These are phyloP conservation scores for Cuculus canorus DNA, from an alignment of 2,797 vertebrate species.

Conservation along the genomic window DNA sequence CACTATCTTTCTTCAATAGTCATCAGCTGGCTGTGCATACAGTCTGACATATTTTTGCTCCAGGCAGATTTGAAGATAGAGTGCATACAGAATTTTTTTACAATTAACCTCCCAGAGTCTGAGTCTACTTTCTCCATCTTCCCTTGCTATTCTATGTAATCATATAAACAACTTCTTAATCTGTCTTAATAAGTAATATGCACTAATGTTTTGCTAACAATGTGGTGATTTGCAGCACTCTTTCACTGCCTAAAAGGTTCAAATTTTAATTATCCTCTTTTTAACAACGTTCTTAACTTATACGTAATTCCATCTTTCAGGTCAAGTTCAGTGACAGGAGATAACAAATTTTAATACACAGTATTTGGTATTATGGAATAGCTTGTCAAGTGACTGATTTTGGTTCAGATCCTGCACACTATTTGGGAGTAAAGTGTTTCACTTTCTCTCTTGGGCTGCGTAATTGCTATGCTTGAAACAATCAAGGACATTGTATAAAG, in stretches of 20 bases:
- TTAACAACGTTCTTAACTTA: neutral
- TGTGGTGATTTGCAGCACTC: neutral
- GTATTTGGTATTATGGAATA: neutral
- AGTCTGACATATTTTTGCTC: neutral
- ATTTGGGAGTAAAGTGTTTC: neutral
- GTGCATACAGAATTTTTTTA: neutral
- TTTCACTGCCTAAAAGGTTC: neutral
- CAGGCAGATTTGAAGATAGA: neutral
- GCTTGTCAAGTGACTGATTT: neutral
- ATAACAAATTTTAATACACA: neutral
- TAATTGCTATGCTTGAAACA: neutral
- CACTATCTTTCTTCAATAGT: neutral
- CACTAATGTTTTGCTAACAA: neutral
- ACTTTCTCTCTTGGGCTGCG: neutral
- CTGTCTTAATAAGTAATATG: neutral
- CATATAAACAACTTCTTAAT: neutral
- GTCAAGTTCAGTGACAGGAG: neutral
- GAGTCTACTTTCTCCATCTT: neutral
- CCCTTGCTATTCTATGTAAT: neutral
- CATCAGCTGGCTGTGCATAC: accelerated
- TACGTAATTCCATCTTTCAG: neutral
- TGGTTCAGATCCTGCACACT: neutral
- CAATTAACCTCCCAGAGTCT: neutral
- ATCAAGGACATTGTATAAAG: neutral
- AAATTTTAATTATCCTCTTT: neutral